Conservation (phyloP, 2,797 vertebrate species). For the Lagorchestes hirsutus region DNA sequence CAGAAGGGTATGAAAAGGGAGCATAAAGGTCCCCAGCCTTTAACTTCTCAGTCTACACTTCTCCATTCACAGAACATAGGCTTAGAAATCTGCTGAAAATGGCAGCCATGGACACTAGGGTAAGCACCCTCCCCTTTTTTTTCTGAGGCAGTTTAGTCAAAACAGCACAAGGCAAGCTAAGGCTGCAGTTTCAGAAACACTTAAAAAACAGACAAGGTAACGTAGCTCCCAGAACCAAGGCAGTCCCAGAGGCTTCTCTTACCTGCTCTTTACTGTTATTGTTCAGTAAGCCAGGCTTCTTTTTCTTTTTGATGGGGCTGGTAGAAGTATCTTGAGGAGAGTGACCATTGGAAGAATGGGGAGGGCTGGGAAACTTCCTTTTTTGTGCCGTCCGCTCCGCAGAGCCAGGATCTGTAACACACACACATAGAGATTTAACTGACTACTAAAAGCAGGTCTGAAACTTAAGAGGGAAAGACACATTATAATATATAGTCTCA, state of each 20-base stretch:
- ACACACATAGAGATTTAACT: not conserved
- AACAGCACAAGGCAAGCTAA: conserved; percentile 3
- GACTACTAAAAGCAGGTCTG: not conserved
- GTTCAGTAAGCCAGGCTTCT: conserved; percentile 96
- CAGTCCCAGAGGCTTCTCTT: conserved; percentile 76
- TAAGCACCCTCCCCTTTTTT: conserved; percentile 14
- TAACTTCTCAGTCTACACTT: not conserved
- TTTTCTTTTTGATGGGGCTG: conserved; percentile 98
- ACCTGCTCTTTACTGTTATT: conserved; percentile 98
- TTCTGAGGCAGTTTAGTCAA: conserved; percentile 1
- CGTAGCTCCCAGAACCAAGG: not conserved
- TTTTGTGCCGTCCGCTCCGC: conserved; percentile 93
- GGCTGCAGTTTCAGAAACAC: not conserved
- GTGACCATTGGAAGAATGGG: conserved; percentile 98
- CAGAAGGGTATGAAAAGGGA: not conserved
- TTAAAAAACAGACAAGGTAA: not conserved
- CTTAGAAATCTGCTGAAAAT: conserved; percentile 24
- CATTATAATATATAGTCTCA: not conserved
- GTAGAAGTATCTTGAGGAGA: conserved; percentile 96
- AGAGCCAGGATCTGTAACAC: conserved; percentile 92
- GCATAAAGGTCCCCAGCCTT: not conserved
- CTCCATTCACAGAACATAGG: conserved; percentile 41
- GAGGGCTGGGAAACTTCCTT: conserved; percentile 96
- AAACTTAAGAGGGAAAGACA: not conserved
- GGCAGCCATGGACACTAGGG: not conserved